Conservation (phyloP, 2,113 vertebrate genomes). For the Lagopus muta region DNA sequence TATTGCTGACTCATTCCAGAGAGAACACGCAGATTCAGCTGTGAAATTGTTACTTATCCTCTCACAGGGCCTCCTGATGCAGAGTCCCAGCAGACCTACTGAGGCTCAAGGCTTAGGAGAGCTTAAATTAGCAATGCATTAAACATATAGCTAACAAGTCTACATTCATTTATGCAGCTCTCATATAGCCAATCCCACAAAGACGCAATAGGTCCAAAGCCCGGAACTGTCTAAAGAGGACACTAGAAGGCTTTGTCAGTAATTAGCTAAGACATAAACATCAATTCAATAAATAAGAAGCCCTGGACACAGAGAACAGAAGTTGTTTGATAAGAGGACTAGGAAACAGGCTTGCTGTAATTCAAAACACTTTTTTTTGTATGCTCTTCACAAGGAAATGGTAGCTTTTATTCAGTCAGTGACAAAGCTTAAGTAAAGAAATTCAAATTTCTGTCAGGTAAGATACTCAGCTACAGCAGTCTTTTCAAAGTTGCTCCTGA, state of each 20-base stretch:
- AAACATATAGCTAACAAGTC: background rate
- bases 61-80: background rate
- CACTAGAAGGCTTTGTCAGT: background rate
- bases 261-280: background rate
- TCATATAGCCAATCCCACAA: background rate
- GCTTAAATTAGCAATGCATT: background rate
- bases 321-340: background rate
- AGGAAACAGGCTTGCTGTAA: background rate
- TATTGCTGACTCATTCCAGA: background rate
- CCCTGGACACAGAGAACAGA: slow-evolving; percentile 2
- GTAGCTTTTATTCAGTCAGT: background rate
- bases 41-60: background rate
- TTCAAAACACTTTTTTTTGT: slow-evolving; percentile 8
- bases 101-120: background rate
- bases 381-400: background rate
- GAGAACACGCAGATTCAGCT: rapidly evolving
- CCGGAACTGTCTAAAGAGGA: background rate
- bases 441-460: background rate
- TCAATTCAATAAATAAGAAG: background rate
- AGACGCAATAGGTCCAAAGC: background rate
- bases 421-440: slow-evolving; percentile 4
- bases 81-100: background rate
- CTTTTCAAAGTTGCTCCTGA: background rate
- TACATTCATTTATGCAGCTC: background rate
- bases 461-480: background rate